A percentile compares a stretch with the other conserved stretches of the same genome.
These are phyloP conservation scores for Drosophila paramelanica DNA, from an alignment of 2,888 invertebrate genomes.

Conservation along the genomic window DNA sequence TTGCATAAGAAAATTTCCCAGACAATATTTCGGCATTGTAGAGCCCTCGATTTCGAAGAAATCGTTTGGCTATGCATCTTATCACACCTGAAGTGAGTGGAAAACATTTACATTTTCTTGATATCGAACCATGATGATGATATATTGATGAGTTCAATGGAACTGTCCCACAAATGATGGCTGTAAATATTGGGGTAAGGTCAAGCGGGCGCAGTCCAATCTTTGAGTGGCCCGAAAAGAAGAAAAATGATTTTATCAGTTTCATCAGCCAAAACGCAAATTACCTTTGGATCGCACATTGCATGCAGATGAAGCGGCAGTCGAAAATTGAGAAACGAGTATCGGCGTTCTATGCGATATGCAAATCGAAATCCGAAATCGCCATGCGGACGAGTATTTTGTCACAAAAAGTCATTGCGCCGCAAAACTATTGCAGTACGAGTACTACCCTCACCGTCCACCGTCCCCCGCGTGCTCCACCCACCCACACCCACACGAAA, in stretches of 20 bases:
- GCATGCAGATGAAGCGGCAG: slow-evolving; percentile 57
- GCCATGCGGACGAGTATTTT: slow-evolving; percentile 30
- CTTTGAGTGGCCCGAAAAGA: slow-evolving; percentile 3
- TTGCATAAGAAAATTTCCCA: slow-evolving; percentile 5
- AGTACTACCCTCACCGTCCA: not conserved
- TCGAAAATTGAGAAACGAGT: slow-evolving; percentile 63
- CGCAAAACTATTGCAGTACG: slow-evolving; percentile 71
- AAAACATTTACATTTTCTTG: slow-evolving; percentile 33
- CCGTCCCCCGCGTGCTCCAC: not conserved
- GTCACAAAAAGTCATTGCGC: slow-evolving; percentile 51
- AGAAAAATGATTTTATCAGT: slow-evolving; percentile 61
- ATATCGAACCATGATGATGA: slow-evolving; percentile 23
- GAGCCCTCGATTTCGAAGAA: slow-evolving; percentile 31
- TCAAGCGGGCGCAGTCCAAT: slow-evolving; percentile 31
- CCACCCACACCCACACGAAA: not conserved
- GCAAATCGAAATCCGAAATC: slow-evolving; percentile 43
- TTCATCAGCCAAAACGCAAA: slow-evolving; percentile 60
- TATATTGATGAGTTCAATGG: slow-evolving; percentile 62
- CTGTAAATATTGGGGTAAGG: slow-evolving; percentile 56
- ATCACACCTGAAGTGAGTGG: slow-evolving; percentile 8
- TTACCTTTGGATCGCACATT: slow-evolving; percentile 54
- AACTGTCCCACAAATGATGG: slow-evolving; percentile 29
- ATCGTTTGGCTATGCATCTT: slow-evolving; percentile 26
- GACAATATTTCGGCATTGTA: slow-evolving; percentile 23
- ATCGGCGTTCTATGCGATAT: slow-evolving; percentile 60